These are phyloP conservation scores for Aphis craccivora DNA, from an alignment of 1,140 invertebrate genomes.

Conservation along the genomic window DNA sequence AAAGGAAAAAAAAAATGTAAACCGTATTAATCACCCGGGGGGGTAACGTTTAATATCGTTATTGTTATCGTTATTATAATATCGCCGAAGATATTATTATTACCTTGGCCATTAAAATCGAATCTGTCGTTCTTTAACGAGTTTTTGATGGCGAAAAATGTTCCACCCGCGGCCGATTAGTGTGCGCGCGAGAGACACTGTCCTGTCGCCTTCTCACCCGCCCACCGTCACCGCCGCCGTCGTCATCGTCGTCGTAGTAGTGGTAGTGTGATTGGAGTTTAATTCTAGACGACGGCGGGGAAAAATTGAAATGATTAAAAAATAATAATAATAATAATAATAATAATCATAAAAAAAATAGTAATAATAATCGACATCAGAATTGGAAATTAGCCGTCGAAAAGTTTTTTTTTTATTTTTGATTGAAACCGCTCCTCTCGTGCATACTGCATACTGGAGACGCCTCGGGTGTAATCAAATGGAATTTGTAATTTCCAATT, in stretches of 20 bases:
- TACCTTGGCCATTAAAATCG: slow-evolving; percentile 58
- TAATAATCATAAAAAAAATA: slow-evolving; percentile 14
- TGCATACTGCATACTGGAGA: background rate
- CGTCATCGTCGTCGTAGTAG: background rate
- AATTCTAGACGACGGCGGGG: slow-evolving; percentile 31
- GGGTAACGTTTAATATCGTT: slow-evolving; percentile 58
- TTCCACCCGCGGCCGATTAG: slow-evolving; percentile 58
- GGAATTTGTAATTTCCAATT: slow-evolving; percentile 58
- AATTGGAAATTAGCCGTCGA: slow-evolving; percentile 57
- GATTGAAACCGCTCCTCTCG: slow-evolving; percentile 54
- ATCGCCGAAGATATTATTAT: slow-evolving; percentile 58
- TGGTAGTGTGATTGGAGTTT: slow-evolving; percentile 47
- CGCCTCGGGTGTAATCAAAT: slow-evolving; percentile 56
- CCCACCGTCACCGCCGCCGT: background rate
- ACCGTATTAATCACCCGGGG: slow-evolving; percentile 57
- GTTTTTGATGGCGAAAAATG: slow-evolving; percentile 58
- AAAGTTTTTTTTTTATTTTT: slow-evolving; percentile 39
- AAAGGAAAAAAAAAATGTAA: slow-evolving; percentile 44
- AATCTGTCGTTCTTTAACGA: slow-evolving; percentile 58
- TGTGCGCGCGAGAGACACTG: slow-evolving; percentile 18
- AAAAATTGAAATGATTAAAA: slow-evolving; percentile 56
- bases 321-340: slow-evolving; percentile 45
- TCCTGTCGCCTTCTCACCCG: background rate
- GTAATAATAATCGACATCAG: slow-evolving; percentile 56
- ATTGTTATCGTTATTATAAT: slow-evolving; percentile 58